These are phyloP conservation scores for Zaprionus gabonicus DNA, from an alignment of 1,140 invertebrate species.

Conservation along the genomic window DNA sequence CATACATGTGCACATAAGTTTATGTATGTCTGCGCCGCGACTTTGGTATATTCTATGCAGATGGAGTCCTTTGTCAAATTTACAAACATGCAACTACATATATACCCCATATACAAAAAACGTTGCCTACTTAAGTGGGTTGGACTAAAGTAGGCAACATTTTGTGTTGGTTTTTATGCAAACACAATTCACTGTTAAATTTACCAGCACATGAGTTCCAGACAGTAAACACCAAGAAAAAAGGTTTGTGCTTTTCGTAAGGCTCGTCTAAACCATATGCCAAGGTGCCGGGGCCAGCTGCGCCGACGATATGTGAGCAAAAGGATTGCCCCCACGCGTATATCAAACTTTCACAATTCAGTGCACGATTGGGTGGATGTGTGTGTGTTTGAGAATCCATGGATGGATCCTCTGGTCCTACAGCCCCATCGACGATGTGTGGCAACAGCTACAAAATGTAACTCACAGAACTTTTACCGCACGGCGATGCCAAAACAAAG, in stretches of 20 bases:
- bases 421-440: conserved; percentile 39
- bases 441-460: conserved; percentile 50
- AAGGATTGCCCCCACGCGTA: conserved; percentile 27
- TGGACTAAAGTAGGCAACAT: conserved; percentile 60
- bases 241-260: conserved; percentile 34
- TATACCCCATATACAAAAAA: not conserved
- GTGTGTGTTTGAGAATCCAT: conserved; percentile 41
- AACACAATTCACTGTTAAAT: conserved; percentile 55
- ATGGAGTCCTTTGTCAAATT: not conserved
- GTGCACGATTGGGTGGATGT: conserved; percentile 6
- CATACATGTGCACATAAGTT: not conserved
- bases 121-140: no score
- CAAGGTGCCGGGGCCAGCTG: not conserved
- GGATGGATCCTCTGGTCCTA: conserved; percentile 48
- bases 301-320: conserved; percentile 55
- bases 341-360: conserved; percentile 12
- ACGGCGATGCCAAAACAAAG: conserved; percentile 58
- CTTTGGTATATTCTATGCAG: not conserved
- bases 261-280: conserved; percentile 30
- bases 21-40: not conserved
- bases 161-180: conserved; percentile 38
- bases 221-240: conserved; percentile 23
- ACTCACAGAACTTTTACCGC: conserved; percentile 67
- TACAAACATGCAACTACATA: not conserved
- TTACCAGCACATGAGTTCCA: conserved; percentile 27